These are phyloP conservation scores for Dasyprocta punctata DNA, from an alignment of 2,113 vertebrate species.

Conservation along the genomic window DNA sequence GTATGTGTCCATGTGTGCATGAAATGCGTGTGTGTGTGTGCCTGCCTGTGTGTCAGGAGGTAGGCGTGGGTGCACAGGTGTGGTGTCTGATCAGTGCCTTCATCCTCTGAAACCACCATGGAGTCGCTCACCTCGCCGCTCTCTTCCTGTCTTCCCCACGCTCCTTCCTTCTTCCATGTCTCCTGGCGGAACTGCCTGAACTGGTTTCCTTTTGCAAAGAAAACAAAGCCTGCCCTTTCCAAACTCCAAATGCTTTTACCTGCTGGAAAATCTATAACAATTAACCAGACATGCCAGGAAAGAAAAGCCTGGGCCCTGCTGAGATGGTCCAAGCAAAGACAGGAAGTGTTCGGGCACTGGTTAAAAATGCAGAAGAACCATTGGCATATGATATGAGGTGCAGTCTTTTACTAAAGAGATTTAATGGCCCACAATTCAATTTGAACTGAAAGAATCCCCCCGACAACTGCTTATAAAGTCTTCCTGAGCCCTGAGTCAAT, in stretches of 20 bases:
- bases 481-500: slow-evolving; percentile 86
- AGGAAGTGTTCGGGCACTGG: slow-evolving; percentile 65
- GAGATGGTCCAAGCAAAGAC: slow-evolving; percentile 58
- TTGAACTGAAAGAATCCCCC: slow-evolving; percentile 85
- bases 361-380: slow-evolving; percentile 84
- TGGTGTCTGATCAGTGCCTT: not conserved
- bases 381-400: slow-evolving; percentile 76
- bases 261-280: slow-evolving; percentile 81
- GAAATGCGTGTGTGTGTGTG: not conserved
- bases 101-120: not conserved
- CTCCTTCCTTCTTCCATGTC: not conserved
- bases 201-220: slow-evolving; percentile 70
- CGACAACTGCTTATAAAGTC: slow-evolving; percentile 87
- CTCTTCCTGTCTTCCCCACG: not conserved
- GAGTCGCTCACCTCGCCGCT: rapidly evolving
- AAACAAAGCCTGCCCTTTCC: slow-evolving; percentile 72
- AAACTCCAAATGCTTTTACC: slow-evolving; percentile 74
- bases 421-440: slow-evolving; percentile 87
- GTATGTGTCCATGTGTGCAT: not conserved
- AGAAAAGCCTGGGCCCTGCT: slow-evolving; percentile 60
- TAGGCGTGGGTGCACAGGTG: rapidly evolving
- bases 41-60: not conserved
- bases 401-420: slow-evolving; percentile 85
- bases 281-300: slow-evolving; percentile 76
- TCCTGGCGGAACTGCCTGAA: slow-evolving; percentile 18